Evolutionary conservation across 1,140 invertebrate genomes (phyloP).

Genomic region (Leptopilina clavipes): DNA sequence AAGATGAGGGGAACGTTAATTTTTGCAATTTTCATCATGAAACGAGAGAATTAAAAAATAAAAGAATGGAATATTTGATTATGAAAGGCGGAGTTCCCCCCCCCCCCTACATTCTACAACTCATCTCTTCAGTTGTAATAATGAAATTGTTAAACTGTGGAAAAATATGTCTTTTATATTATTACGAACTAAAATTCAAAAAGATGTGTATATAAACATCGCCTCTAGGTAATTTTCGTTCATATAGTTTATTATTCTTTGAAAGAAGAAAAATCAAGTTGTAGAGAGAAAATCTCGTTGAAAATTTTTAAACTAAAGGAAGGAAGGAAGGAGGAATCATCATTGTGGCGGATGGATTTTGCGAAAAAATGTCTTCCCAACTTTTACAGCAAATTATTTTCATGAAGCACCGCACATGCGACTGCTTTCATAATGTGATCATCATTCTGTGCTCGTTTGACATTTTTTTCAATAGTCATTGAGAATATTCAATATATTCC

Average conservation of each 20-base stretch:
- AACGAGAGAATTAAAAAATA: not conserved
- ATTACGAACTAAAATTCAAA: constrained; percentile 3
- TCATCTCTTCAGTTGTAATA: not conserved
- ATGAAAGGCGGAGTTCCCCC: not conserved
- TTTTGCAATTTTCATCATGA: not conserved
- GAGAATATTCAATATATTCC: too few relatives aligned
- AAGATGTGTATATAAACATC: not conserved
- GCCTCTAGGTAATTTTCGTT: not conserved
- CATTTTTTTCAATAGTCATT: too few relatives aligned
- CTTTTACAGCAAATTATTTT: too few relatives aligned
- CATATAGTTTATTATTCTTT: constrained; percentile 25
- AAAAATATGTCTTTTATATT: not conserved
- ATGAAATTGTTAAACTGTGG: not conserved
- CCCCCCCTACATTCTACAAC: too few relatives aligned
- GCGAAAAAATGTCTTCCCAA: too few relatives aligned
- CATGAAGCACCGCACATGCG: too few relatives aligned
- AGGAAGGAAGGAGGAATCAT: not conserved
- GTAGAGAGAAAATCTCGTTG: not conserved
- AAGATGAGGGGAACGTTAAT: too few relatives aligned
- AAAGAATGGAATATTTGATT: not conserved
- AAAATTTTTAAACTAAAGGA: not conserved
- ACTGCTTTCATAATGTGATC: too few relatives aligned
- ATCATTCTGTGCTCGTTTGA: too few relatives aligned
- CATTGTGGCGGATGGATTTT: not conserved
- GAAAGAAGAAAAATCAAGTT: not conserved